Evolutionary conservation across 2,888 invertebrate species (phyloP).

Genomic region (Crioceris asparagi): DNA sequence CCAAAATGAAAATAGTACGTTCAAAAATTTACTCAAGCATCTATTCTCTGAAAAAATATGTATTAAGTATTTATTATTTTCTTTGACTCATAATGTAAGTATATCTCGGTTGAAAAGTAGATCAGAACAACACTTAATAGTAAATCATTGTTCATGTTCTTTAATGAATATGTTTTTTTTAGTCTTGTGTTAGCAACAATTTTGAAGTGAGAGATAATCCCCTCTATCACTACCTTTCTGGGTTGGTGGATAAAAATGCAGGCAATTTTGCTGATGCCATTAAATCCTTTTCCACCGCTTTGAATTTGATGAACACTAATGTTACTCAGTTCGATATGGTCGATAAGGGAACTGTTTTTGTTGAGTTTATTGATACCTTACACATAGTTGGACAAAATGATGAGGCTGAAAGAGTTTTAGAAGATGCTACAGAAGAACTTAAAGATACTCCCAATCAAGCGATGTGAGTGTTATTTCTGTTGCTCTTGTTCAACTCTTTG

Average conservation of each 20-base stretch:
- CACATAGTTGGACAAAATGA: constrained; percentile 56
- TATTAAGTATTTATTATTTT: too few relatives aligned
- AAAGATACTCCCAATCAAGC: constrained; percentile 77
- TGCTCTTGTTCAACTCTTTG: not conserved
- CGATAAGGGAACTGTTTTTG: constrained; percentile 77
- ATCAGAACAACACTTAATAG: too few relatives aligned
- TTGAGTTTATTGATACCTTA: constrained; percentile 76
- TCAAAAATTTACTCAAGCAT: too few relatives aligned
- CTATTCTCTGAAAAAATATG: too few relatives aligned
- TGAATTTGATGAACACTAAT: constrained; percentile 51
- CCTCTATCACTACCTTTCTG: constrained; percentile 78
- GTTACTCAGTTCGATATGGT: constrained; percentile 45
- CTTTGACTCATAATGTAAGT: too few relatives aligned
- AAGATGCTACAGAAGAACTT: constrained; percentile 60
- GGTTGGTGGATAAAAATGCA: constrained; percentile 68
- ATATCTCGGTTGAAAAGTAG: too few relatives aligned
- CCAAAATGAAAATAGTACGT: too few relatives aligned
- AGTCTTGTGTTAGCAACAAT: constrained; percentile 71
- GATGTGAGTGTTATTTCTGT: constrained; percentile 33
- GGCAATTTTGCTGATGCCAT: constrained; percentile 61
- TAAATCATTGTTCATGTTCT: too few relatives aligned
- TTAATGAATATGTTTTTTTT: too few relatives aligned
- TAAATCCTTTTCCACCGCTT: constrained; percentile 62
- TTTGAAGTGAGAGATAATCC: constrained; percentile 88
- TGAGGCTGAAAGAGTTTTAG: constrained; percentile 73